phyloP scores from a whole-genome alignment of 2,113 vertebrate genomes.

The Brachyistius frenatus region DNA sequence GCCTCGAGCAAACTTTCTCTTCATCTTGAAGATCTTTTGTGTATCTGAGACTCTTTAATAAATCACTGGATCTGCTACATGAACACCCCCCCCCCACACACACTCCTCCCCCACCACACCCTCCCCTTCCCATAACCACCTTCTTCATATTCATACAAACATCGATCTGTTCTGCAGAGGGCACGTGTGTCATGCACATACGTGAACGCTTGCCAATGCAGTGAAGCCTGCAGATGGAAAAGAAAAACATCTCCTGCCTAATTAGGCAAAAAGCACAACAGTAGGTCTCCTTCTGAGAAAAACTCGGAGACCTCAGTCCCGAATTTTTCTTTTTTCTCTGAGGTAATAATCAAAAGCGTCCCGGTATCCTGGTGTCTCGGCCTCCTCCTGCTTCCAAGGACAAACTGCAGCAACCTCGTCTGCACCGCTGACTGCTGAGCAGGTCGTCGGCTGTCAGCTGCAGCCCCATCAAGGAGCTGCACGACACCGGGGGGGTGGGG shows the following conservation, averaged over 20 bases:
- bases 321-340: background rate
- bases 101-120: background rate
- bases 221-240: conserved; percentile 38
- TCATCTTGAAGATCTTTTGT: conserved; percentile 11
- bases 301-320: background rate
- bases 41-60: conserved; percentile 42
- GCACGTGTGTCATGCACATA: conserved; percentile 47
- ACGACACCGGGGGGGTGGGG: conserved; percentile 22
- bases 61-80: conserved; percentile 64
- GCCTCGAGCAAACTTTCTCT: conserved; percentile 52
- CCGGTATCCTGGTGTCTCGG: conserved; percentile 9
- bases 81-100: conserved; percentile 43
- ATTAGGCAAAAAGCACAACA: conserved; percentile 62
- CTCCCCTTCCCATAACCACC: conserved; percentile 41
- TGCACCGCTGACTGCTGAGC: conserved; percentile 44
- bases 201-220: conserved; percentile 9
- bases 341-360: conserved; percentile 42
- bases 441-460: conserved; percentile 59
- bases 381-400: conserved; percentile 67
- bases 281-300: conserved; percentile 47
- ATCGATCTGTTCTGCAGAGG: conserved; percentile 69
- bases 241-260: conserved; percentile 49
- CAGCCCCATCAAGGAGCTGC: conserved; percentile 49
- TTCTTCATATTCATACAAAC: conserved; percentile 69
- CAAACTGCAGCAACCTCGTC: conserved; percentile 44